A percentile compares a stretch with the other conserved stretches of the same genome.
phyloP scores from a whole-genome alignment of 2,888 invertebrate species.

The Tipula lateralis region DNA sequence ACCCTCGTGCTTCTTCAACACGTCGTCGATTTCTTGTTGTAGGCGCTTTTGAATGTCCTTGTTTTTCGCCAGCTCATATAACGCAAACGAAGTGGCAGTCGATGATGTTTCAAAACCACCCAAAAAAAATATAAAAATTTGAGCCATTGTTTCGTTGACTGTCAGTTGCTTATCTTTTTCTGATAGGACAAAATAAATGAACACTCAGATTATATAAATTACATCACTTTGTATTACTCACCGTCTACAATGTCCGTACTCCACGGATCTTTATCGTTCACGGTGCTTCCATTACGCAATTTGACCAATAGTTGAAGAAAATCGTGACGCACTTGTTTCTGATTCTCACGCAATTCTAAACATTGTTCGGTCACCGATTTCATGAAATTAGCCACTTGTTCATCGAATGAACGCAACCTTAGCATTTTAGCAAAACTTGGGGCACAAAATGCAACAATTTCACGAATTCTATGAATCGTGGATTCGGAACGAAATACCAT shows the following conservation, averaged over 20 bases:
- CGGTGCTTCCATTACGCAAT: neutral
- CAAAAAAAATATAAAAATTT: slow-evolving; percentile 35
- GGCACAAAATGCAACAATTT: neutral
- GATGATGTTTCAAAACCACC: slow-evolving; percentile 35
- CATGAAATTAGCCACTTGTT: neutral
- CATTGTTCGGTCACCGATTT: neutral
- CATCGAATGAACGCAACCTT: neutral
- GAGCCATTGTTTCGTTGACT: slow-evolving; percentile 34
- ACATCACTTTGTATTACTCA: too few relatives aligned
- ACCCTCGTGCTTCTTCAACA: slow-evolving; percentile 32
- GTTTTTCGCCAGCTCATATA: slow-evolving; percentile 33
- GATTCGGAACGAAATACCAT: neutral
- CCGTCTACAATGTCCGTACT: neutral
- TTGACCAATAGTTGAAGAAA: neutral
- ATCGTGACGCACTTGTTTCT: neutral
- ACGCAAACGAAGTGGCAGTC: slow-evolving; percentile 32
- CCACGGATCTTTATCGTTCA: neutral
- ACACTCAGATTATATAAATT: too few relatives aligned
- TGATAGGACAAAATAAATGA: neutral
- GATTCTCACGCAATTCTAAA: neutral
- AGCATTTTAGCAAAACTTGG: neutral
- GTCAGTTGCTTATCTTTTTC: neutral
- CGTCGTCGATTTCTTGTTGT: slow-evolving; percentile 35
- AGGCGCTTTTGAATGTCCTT: slow-evolving; percentile 34
- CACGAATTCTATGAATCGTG: neutral